Conservation (phyloP, 2,113 vertebrate genomes). For the Hyaena hyaena region DNA sequence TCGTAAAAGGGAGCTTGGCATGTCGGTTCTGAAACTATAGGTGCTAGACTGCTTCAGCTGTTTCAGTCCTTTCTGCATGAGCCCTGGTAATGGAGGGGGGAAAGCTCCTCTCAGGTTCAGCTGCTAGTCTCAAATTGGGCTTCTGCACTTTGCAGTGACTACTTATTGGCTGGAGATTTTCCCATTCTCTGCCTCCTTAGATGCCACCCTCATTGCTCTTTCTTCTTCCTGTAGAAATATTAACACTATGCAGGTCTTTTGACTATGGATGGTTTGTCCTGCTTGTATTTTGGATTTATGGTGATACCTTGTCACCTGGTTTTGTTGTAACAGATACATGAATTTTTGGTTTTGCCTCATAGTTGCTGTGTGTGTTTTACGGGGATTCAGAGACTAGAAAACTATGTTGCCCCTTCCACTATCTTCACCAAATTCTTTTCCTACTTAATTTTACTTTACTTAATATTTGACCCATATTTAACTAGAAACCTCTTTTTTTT, state of each 20-base stretch:
- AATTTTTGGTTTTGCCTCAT: neutral
- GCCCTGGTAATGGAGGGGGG: too few relatives aligned
- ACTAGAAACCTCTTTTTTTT: neutral
- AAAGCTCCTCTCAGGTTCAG: neutral
- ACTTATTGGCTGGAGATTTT: neutral
- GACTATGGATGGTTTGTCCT: neutral
- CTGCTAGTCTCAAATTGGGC: neutral
- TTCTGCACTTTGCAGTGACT: neutral
- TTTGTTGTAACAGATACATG: neutral
- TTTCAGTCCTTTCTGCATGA: neutral
- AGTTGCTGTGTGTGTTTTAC: neutral
- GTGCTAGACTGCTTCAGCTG: neutral
- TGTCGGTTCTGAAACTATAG: neutral
- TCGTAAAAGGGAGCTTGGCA: neutral
- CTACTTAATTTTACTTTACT: neutral
- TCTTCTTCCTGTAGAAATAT: neutral
- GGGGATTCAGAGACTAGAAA: neutral
- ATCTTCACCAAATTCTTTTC: neutral
- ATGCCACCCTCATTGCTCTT: neutral
- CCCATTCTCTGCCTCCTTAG: neutral
- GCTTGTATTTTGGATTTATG: neutral
- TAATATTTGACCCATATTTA: slow-evolving; percentile 23
- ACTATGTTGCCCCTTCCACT: neutral
- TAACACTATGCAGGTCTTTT: neutral
- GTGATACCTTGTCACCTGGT: neutral